These are phyloP conservation scores for Lasioglossum vierecki DNA, from an alignment of 2,888 invertebrate genomes.

Conservation along the genomic window DNA sequence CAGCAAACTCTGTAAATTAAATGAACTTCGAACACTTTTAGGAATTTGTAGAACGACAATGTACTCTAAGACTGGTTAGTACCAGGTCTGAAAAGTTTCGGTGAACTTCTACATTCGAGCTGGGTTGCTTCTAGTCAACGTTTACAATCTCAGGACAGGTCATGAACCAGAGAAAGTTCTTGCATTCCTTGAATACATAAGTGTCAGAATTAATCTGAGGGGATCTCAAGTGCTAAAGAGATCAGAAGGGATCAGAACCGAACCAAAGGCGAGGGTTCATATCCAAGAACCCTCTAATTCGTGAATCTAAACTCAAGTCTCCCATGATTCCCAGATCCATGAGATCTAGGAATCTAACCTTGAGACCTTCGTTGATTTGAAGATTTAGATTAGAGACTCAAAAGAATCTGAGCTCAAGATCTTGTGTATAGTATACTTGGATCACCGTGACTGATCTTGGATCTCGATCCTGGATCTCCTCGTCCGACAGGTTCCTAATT, in stretches of 20 bases:
- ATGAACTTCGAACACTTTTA: too few relatives aligned
- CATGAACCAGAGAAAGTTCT: background rate
- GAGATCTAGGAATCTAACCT: background rate
- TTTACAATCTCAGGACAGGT: background rate
- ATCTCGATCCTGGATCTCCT: background rate
- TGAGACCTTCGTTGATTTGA: background rate
- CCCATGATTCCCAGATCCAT: background rate
- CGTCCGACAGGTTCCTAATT: background rate
- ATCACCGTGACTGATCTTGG: background rate
- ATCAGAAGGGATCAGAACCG: background rate
- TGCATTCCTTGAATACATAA: background rate
- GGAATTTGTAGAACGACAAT: too few relatives aligned
- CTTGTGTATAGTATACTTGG: too few relatives aligned
- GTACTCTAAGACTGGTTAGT: too few relatives aligned
- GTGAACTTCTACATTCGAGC: background rate
- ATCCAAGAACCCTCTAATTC: background rate
- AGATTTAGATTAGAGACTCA: background rate
- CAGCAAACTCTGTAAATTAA: background rate
- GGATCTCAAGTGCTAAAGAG: background rate
- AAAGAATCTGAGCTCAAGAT: background rate
- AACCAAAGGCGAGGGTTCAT: background rate
- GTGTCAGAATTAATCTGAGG: background rate
- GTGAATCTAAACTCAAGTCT: background rate
- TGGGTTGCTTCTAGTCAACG: background rate
- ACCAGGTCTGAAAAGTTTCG: too few relatives aligned